These are phyloP conservation scores for Trissoscelio sp. DNA, from an alignment of 2,888 invertebrate genomes.

Conservation along the genomic window DNA sequence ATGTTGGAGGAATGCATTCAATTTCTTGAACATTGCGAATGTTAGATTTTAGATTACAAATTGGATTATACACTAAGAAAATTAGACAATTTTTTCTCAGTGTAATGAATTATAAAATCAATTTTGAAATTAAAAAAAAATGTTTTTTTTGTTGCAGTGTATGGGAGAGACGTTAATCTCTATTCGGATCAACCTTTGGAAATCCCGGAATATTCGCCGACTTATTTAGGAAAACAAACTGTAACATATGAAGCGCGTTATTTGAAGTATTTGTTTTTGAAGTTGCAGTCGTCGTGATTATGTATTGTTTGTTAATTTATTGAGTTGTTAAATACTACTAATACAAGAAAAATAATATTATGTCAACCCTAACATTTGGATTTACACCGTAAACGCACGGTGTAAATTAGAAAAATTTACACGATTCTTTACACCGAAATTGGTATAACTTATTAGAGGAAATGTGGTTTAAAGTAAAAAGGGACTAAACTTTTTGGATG, in stretches of 20 bases:
- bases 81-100: too few species aligned
- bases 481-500: too few species aligned
- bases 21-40: conserved; percentile 95
- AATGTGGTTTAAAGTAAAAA: too few species aligned
- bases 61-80: neutral
- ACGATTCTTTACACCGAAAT: too few species aligned
- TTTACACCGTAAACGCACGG: too few species aligned
- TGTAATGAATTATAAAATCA: too few species aligned
- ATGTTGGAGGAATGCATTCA: conserved; percentile 94
- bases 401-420: too few species aligned
- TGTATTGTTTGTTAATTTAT: neutral
- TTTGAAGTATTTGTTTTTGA: conserved; percentile 91
- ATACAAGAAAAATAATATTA: too few species aligned
- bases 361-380: too few species aligned
- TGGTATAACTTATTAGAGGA: too few species aligned
- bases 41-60: conserved; percentile 79
- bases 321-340: too few species aligned
- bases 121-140: too few species aligned
- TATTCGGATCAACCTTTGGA: conserved; percentile 92
- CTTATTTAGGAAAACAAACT: conserved; percentile 91
- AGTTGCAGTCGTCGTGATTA: conserved; percentile 84
- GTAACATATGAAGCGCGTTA: conserved; percentile 95
- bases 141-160: conserved; percentile 87
- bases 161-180: conserved; percentile 93
- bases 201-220: conserved; percentile 87